Evolutionary conservation across 2,888 invertebrate species (phyloP).

Genomic region (Adelphocoris suturalis): DNA sequence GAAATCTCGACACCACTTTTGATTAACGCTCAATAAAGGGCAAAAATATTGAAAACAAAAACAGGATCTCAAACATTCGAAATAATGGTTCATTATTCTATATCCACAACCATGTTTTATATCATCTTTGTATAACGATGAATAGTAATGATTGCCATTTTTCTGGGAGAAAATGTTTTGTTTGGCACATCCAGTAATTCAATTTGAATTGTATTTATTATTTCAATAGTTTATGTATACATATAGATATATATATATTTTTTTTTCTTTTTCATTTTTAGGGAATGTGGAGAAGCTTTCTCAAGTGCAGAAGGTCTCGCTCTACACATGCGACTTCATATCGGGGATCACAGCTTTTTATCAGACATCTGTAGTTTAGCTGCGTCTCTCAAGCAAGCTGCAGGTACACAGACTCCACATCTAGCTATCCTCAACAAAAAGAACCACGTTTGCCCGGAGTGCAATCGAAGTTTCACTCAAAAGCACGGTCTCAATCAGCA

Average conservation of each 20-base stretch:
- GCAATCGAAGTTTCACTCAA: slow-evolving; percentile 90
- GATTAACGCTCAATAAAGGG: no score
- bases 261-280: slow-evolving; percentile 75
- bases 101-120: no score
- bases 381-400: slow-evolving; percentile 84
- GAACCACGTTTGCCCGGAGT: slow-evolving; percentile 88
- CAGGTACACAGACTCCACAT: slow-evolving; percentile 77
- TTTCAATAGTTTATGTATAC: no score
- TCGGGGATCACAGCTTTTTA: slow-evolving; percentile 89
- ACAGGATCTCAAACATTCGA: no score
- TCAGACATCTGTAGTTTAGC: slow-evolving; percentile 90
- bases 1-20: no score
- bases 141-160: no score
- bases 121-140: no score
- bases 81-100: no score
- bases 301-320: slow-evolving; percentile 87
- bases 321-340: slow-evolving; percentile 88
- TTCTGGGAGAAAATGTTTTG: no score
- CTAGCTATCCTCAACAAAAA: slow-evolving; percentile 80
- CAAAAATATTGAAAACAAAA: no score
- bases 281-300: slow-evolving; percentile 84
- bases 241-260: neutral
- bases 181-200: no score
- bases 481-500: slow-evolving; percentile 91
- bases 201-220: no score